Conservation (phyloP, 2,888 invertebrate genomes). For the Ischnura elegans region DNA sequence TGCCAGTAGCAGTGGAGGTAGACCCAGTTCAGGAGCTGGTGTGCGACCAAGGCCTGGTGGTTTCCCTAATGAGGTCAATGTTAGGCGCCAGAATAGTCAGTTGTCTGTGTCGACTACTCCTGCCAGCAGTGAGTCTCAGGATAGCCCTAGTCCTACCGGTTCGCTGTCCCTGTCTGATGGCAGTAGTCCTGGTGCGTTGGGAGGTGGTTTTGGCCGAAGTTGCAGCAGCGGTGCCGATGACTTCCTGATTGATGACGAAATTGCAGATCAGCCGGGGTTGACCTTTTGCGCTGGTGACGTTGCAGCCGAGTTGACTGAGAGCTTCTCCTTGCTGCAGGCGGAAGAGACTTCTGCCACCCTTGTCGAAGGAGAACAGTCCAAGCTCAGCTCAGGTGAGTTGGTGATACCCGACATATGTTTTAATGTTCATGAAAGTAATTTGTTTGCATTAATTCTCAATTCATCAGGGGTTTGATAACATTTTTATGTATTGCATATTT, state of each 20-base stretch:
- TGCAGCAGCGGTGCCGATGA: constrained; percentile 86
- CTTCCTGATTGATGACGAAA: constrained; percentile 92
- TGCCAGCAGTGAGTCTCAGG: constrained; percentile 62
- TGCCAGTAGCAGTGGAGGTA: constrained; percentile 81
- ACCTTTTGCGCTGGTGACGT: constrained; percentile 81
- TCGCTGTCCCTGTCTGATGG: constrained; percentile 66
- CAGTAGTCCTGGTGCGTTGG: constrained; percentile 61
- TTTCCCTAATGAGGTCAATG: constrained; percentile 77
- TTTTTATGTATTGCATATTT: not conserved
- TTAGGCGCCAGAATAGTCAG: constrained; percentile 61
- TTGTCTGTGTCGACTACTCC: constrained; percentile 64
- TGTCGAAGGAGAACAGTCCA: constrained; percentile 52
- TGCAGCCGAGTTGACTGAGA: constrained; percentile 44
- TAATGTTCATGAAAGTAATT: no score
- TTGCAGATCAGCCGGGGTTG: constrained; percentile 93
- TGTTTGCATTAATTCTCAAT: no score
- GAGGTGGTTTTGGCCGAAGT: constrained; percentile 60
- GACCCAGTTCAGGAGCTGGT: constrained; percentile 79
- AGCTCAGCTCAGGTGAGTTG: constrained; percentile 39
- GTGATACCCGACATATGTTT: not conserved
- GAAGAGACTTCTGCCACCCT: constrained; percentile 54
- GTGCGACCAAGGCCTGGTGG: constrained; percentile 76
- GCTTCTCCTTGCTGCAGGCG: constrained; percentile 43
- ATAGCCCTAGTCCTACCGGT: constrained; percentile 69
- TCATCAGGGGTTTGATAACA: not conserved